Conservation (phyloP, 1,140 invertebrate species). For the Drosophila punjabiensis region DNA sequence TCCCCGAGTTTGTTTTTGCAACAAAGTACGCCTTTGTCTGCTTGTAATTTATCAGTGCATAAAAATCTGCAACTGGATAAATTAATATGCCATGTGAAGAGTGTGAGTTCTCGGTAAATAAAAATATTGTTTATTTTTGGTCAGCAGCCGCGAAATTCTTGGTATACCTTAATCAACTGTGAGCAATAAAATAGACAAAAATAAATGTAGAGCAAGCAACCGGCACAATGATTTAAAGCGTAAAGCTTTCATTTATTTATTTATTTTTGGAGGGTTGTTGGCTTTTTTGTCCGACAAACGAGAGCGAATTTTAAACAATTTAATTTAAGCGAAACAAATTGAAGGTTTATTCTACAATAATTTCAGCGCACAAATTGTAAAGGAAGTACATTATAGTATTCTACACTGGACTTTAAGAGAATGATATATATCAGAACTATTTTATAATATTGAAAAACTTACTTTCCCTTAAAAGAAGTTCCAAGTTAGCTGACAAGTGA, state of each 20-base stretch:
- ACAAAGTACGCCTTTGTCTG: conserved; percentile 23
- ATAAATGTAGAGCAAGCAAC: conserved; percentile 18
- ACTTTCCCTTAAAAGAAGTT: neutral
- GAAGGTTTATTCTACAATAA: conserved; percentile 43
- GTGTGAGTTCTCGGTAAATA: conserved; percentile 15
- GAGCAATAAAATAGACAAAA: conserved; percentile 36
- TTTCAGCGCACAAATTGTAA: conserved; percentile 53
- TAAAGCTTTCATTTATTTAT: conserved; percentile 60
- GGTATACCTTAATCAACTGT: conserved; percentile 11
- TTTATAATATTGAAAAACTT: neutral
- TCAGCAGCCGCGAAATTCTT: conserved; percentile 38
- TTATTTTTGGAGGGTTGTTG: conserved; percentile 44
- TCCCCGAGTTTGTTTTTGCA: conserved; percentile 52
- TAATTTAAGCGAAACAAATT: conserved; percentile 55
- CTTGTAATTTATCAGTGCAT: conserved; percentile 58
- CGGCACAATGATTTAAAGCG: conserved; percentile 28
- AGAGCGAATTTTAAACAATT: conserved; percentile 63
- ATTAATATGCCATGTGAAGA: conserved; percentile 56
- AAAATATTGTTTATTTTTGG: conserved; percentile 60
- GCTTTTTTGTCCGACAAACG: conserved; percentile 64
- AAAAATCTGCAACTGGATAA: conserved; percentile 49
- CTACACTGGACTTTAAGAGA: neutral
- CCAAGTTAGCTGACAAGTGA: neutral
- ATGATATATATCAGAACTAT: neutral
- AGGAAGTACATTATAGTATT: conserved; percentile 7